Base-by-base conservation (phyloP, 2,888 invertebrate species). In the Periphyllus acericola region DNA sequence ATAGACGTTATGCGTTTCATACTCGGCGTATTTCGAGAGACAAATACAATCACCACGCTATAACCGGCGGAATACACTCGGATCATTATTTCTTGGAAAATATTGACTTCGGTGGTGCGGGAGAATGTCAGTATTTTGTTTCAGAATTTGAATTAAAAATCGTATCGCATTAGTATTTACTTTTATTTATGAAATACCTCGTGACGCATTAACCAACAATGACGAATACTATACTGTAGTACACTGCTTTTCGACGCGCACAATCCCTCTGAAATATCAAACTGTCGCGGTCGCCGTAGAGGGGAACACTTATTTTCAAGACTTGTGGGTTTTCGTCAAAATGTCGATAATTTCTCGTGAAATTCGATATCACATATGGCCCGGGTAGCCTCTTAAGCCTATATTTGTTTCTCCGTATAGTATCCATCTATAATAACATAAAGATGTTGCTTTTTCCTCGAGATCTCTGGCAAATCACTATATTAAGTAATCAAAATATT, bases 281-380 rank as follows among this genome's bases (percentile, higher is more conserved):
- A 60, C 60, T 29, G 6, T 29, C 8, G 36, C 40, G 36, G 40
- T 40, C 8, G 36, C 29, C 55, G 21, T 80, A 80, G 40, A 66
- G 66, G 40, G 29, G 32, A 74, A 83, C 72, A 74, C 83, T 34
- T 74, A 52, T 83, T 32, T 74, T 36, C 11, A 32, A 83, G 55
- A 83, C 74, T 83, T 83, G 74, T 55, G 36, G 74, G 83, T 83
- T 74, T 36, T 83, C 83, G 34, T 21, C n/a, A 82, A 52, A 55
- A 82, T 82, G 19, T 82, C 32, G 36, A 74, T 36, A 55, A 83
- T 83, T 74, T 83, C 72, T 17, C 34, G 11, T 74, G 83, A 36
- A 83, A 83, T 74, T 55, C 11, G 74, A 83, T 83, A 83, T 4
- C 29, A 32, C 68, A 80, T 21, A 36, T 40, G 40, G 14, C n/a